Percentiles rank a stretch among this genome's conserved stretches.
Conservation (phyloP, 1,140 invertebrate species). For the Rhopalosiphum maidis region DNA sequence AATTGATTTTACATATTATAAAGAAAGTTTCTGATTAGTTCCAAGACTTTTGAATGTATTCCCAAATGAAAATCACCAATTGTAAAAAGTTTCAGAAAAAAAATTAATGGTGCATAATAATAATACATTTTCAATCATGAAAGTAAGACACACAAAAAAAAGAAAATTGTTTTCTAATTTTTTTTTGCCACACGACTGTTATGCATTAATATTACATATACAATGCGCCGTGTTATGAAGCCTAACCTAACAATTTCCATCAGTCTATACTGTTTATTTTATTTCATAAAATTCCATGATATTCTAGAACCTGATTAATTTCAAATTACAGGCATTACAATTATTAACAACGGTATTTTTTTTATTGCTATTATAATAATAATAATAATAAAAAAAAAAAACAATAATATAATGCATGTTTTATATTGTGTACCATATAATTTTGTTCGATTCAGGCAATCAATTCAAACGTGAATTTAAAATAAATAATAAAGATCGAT, state of each 20-base stretch:
- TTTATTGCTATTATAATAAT: neutral
- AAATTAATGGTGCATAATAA: neutral
- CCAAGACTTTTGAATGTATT: neutral
- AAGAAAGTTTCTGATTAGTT: slow-evolving; percentile 1
- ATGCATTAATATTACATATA: neutral
- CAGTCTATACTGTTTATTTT: neutral
- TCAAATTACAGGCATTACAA: neutral
- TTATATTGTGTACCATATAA: neutral
- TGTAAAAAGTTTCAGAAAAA: neutral
- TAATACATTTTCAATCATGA: neutral
- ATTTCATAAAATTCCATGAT: neutral
- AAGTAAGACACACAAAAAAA: neutral
- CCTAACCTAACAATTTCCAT: neutral
- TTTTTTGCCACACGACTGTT: neutral
- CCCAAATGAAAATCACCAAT: slow-evolving; percentile 3
- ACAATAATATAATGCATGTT: neutral
- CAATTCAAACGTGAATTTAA: no score
- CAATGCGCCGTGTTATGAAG: neutral
- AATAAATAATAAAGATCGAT: no score
- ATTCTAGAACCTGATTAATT: neutral
- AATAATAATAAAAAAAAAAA: neutral
- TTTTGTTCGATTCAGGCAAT: no score
- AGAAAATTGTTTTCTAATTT: neutral
- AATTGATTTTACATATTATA: slow-evolving; percentile 9
- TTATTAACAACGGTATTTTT: neutral